Base-by-base conservation (phyloP, 2,888 invertebrate species). In the Hemaris fuciformis region DNA sequence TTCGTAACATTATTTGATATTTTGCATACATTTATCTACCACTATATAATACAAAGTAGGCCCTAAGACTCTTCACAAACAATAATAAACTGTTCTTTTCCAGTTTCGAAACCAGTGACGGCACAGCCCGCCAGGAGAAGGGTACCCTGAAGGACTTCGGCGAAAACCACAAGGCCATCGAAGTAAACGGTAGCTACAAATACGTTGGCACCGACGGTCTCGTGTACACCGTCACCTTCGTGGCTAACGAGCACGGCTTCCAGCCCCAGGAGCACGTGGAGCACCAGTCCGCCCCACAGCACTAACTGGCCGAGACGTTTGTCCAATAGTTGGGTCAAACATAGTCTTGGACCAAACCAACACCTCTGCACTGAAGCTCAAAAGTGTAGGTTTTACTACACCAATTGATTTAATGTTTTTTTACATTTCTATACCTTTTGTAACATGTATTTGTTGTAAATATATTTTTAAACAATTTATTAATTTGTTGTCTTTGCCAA, bases 241-340 rank as follows among this genome's bases (percentile, higher is more conserved):
- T 85, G 59, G 94, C 94, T 18, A 89, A 94, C 79, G 94, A 94
- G 77, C 91, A 94, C 78, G 94, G 94, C 43, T 94, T 92, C 89
- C 93, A 91, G 63, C 91, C 91, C 1, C 89, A 90, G 63, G 88
- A 89, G 68, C 90, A 87, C 38, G 78, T 89, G 13, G 83, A 84
- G 38, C 87, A 88, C 22, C 80, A 79, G 18, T 76, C 70, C 61
- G 67, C 74, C 10, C 59, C 13, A 18, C 20, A 41, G 5, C 43
- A 8, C 46, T 25, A 34, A 53, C 2, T 27, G 48, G 48, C 15
- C 27, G 8, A 48, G 27, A 48, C 27, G 15, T 25, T 48, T 27
- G 25, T 18, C 27, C 15, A 48, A 25, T 4, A 13, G 10, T 48
- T 48, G 48, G 48, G 15, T 8, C 48, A 48, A 48, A 48, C 5